phyloP scores from a whole-genome alignment of 2,113 vertebrate species.

The Scomber scombrus region DNA sequence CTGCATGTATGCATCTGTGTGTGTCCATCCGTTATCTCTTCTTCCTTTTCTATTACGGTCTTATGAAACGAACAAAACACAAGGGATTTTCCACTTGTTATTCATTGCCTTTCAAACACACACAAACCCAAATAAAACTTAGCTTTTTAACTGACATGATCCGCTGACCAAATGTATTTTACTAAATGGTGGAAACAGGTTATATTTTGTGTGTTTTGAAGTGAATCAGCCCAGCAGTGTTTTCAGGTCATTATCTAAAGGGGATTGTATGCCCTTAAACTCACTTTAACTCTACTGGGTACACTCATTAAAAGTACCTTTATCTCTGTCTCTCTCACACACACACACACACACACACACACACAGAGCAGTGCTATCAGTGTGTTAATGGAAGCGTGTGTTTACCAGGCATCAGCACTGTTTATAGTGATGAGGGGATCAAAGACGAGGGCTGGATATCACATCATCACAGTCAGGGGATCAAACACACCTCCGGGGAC shows the following conservation, averaged over 20 bases:
- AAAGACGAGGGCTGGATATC: slow-evolving; percentile 71
- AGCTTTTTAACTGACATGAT: neutral
- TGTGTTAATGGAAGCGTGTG: slow-evolving; percentile 55
- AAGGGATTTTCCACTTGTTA: neutral
- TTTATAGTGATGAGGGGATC: slow-evolving; percentile 73
- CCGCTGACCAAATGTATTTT: neutral
- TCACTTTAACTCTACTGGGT: slow-evolving; percentile 19
- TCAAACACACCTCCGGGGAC: slow-evolving; percentile 72
- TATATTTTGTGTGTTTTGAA: neutral
- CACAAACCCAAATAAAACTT: neutral
- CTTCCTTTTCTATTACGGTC: neutral
- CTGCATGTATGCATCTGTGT: slow-evolving; percentile 14
- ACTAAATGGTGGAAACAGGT: neutral
- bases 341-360: slow-evolving; percentile 12
- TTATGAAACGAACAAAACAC: neutral
- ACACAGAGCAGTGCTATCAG: slow-evolving; percentile 14
- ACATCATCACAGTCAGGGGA: slow-evolving; percentile 74
- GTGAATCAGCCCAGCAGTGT: neutral
- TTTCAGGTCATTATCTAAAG: slow-evolving; percentile 11
- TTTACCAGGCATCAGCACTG: slow-evolving; percentile 64
- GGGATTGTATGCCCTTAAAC: slow-evolving; percentile 27
- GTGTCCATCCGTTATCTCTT: slow-evolving; percentile 17
- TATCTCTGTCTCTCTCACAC: slow-evolving; percentile 16
- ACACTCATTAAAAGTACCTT: slow-evolving; percentile 42
- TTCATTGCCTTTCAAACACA: neutral